phyloP scores from a whole-genome alignment of 2,113 vertebrate genomes.

The Podilymbus podiceps region DNA sequence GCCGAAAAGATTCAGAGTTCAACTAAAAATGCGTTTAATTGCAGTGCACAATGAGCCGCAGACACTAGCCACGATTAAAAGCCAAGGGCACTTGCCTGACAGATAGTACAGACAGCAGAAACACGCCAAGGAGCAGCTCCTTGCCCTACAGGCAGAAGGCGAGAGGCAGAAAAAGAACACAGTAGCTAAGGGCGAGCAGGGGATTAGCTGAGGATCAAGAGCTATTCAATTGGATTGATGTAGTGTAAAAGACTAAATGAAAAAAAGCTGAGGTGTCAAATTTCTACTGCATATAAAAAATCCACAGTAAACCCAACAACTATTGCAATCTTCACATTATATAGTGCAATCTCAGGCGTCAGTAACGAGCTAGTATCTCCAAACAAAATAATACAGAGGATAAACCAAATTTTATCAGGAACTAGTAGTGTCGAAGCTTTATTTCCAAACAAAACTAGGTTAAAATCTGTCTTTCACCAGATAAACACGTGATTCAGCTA shows the following conservation, averaged over 20 bases:
- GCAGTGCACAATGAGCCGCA: not conserved
- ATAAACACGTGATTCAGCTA: not conserved
- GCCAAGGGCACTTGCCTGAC: not conserved
- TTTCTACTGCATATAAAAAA: not conserved
- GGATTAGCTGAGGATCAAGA: not conserved
- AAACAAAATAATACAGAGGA: not conserved
- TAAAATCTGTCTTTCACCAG: not conserved
- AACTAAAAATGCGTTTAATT: not conserved
- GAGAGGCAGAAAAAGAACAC: not conserved
- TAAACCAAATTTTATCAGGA: not conserved
- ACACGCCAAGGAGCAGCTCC: not conserved
- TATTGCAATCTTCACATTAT: slow-evolving; percentile 15
- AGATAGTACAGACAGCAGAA: not conserved
- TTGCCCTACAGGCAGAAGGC: not conserved
- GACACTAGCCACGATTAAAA: not conserved
- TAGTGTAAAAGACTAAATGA: not conserved
- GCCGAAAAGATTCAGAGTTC: not conserved
- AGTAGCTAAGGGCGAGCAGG: not conserved
- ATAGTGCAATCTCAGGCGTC: slow-evolving; percentile 14
- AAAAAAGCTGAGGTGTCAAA: not conserved
- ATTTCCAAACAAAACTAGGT: not conserved
- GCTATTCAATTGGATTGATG: not conserved
- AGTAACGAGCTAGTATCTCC: not conserved
- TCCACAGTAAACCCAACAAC: not conserved
- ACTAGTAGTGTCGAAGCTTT: not conserved